A percentile compares a stretch with the other conserved stretches of the same genome.
Evolutionary conservation across 2,797 vertebrate species (phyloP).

Genomic region (Arnoldichthys spilopterus): DNA sequence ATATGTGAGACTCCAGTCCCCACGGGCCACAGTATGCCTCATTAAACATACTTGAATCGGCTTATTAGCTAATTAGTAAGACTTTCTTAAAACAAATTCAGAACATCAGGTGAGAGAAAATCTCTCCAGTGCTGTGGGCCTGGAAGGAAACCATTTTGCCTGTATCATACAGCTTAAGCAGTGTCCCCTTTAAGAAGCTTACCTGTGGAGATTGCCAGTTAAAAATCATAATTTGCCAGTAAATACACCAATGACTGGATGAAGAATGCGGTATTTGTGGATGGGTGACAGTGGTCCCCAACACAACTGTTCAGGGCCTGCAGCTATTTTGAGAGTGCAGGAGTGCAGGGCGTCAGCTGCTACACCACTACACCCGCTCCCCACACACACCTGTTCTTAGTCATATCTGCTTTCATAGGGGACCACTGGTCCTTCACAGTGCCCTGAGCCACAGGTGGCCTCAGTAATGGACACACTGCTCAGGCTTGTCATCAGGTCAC

Average conservation of each 20-base stretch:
- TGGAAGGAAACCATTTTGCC: background rate
- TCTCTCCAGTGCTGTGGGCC: no score
- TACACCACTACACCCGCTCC: slow-evolving; percentile 61
- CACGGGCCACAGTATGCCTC: no score
- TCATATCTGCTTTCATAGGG: slow-evolving; percentile 78
- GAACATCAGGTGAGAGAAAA: no score
- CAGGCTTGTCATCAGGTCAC: slow-evolving; percentile 51
- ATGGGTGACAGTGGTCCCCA: slow-evolving; percentile 38
- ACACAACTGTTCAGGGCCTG: slow-evolving; percentile 67
- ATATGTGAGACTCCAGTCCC: no score
- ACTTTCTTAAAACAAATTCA: no score
- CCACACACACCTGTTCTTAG: slow-evolving; percentile 75
- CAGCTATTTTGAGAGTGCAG: slow-evolving; percentile 77
- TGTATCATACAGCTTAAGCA: background rate
- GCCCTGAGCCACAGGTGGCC: slow-evolving; percentile 73
- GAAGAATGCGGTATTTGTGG: background rate
- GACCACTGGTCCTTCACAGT: slow-evolving; percentile 64
- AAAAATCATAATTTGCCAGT: background rate
- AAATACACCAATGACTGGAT: slow-evolving; percentile 5
- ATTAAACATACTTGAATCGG: no score
- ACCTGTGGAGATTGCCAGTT: background rate
- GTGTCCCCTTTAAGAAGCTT: background rate
- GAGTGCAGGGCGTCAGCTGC: slow-evolving; percentile 76
- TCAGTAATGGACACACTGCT: slow-evolving; percentile 45
- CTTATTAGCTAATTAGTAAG: no score